Percentiles rank a stretch among this genome's conserved stretches.
Conservation (phyloP, 2,888 invertebrate species). For the Litoditis marina region DNA sequence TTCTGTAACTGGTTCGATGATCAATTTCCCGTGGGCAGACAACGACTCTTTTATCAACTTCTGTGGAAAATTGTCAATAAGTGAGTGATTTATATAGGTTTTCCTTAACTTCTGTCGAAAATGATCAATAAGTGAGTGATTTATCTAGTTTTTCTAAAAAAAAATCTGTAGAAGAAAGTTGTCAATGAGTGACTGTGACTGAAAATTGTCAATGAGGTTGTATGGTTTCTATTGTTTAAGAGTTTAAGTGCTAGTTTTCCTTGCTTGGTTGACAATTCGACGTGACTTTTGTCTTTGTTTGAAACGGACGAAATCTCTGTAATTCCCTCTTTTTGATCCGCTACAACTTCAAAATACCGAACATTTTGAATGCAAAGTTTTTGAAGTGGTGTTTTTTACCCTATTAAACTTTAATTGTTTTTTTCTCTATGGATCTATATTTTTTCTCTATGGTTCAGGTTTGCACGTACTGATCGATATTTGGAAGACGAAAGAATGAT, state of each 20-base stretch:
- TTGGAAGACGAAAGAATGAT: slow-evolving; percentile 36
- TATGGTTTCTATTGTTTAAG: too few species aligned
- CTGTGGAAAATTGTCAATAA: slow-evolving; percentile 42
- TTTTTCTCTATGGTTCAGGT: slow-evolving; percentile 14
- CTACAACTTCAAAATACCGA: too few species aligned
- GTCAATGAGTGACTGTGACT: slow-evolving; percentile 30
- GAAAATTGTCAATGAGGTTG: too few species aligned
- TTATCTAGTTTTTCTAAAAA: slow-evolving; percentile 26
- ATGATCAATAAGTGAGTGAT: slow-evolving; percentile 25
- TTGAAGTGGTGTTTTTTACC: neutral
- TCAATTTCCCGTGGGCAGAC: slow-evolving; percentile 30
- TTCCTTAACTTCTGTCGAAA: slow-evolving; percentile 40
- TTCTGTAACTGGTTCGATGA: slow-evolving; percentile 46
- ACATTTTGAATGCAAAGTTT: neutral
- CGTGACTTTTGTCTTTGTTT: too few species aligned
- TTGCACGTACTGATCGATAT: slow-evolving; percentile 22
- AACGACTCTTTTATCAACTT: slow-evolving; percentile 35
- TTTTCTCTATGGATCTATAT: neutral
- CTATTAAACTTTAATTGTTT: neutral
- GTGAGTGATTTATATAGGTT: slow-evolving; percentile 15
- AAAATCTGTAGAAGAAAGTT: slow-evolving; percentile 40
- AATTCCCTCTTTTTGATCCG: too few species aligned
- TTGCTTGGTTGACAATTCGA: too few species aligned
- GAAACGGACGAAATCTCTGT: too few species aligned
- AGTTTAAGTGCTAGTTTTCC: too few species aligned